Evolutionary conservation across 2,888 invertebrate species (phyloP).

Genomic region (Tenthredo distinguenda): DNA sequence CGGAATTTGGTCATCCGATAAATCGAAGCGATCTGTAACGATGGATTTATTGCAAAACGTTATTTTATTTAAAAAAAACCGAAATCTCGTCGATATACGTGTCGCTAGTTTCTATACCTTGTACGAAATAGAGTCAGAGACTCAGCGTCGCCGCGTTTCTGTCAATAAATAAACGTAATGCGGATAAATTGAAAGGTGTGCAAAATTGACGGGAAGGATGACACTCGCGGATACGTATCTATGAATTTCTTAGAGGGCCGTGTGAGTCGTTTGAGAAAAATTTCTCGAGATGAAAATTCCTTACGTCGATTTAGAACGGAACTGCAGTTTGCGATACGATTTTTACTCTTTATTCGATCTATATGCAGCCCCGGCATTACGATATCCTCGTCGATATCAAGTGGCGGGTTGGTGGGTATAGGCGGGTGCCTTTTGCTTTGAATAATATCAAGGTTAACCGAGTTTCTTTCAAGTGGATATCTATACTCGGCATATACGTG

Average conservation of each 20-base stretch:
- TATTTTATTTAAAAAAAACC: no score
- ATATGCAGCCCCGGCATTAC: neutral
- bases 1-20: neutral
- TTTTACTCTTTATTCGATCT: neutral
- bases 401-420: neutral
- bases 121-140: neutral
- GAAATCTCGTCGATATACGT: neutral
- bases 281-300: neutral
- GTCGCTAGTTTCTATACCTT: neutral
- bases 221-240: neutral
- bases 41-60: neutral
- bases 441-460: conserved; percentile 42
- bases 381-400: neutral
- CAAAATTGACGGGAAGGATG: neutral
- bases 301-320: neutral
- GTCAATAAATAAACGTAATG: neutral
- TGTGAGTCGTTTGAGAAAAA: neutral
- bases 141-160: neutral
- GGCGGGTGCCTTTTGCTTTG: neutral
- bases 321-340: neutral
- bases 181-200: neutral
- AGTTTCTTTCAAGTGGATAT: conserved; percentile 13
- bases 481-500: neutral
- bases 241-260: no score
- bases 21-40: neutral